These are phyloP conservation scores for Corythaixoides concolor DNA, from an alignment of 2,113 vertebrate genomes.

Conservation along the genomic window DNA sequence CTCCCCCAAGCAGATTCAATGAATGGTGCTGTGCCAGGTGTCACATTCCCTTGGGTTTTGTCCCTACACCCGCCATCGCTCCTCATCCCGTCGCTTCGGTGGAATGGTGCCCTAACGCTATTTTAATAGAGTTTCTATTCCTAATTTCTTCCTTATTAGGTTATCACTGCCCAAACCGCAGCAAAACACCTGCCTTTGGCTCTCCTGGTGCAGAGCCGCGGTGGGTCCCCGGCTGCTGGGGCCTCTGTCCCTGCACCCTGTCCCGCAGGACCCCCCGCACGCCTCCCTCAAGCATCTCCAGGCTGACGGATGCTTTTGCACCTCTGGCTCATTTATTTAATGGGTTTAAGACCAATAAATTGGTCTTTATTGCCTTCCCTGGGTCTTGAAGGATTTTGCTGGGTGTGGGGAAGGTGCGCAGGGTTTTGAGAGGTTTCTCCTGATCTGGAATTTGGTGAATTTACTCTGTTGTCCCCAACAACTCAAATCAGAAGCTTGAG, in stretches of 20 bases:
- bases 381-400: not conserved
- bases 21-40: not conserved
- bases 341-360: not conserved
- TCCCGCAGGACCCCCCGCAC: accelerated
- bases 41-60: not conserved
- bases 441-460: not conserved
- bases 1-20: not conserved
- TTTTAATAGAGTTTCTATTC: not conserved
- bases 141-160: not conserved
- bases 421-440: not conserved
- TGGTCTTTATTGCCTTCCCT: not conserved
- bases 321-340: not conserved
- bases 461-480: not conserved
- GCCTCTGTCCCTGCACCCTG: not conserved
- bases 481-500: accelerated
- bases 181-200: too few relatives aligned
- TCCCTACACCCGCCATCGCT: not conserved
- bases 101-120: not conserved
- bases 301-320: not conserved
- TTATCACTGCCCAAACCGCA: not conserved
- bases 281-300: not conserved
- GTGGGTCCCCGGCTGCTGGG: accelerated
- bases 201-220: accelerated
- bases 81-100: accelerated
- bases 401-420: not conserved